Conservation (phyloP, 2,113 vertebrate genomes). For the Hydrochoerus hydrochaeris region DNA sequence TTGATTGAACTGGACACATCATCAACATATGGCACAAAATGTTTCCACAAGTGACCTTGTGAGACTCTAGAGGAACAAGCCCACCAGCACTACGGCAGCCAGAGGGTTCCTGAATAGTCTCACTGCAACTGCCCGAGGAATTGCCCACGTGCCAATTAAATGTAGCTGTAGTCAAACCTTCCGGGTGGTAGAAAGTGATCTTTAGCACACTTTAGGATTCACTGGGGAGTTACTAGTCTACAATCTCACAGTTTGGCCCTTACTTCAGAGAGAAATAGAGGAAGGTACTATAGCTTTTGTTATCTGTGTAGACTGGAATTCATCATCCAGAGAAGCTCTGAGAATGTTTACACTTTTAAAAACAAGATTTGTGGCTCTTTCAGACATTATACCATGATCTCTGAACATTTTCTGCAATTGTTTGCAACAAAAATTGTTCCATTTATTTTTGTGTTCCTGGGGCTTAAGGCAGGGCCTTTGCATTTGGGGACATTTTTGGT, state of each 20-base stretch:
- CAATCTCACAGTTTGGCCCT: slow-evolving; percentile 6
- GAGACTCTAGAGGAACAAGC: slow-evolving; percentile 53
- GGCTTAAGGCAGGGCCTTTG: not conserved
- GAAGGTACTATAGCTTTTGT: slow-evolving; percentile 34
- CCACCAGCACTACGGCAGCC: slow-evolving; percentile 45
- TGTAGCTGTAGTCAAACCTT: slow-evolving; percentile 57
- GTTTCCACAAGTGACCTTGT: slow-evolving; percentile 65
- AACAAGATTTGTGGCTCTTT: slow-evolving; percentile 15
- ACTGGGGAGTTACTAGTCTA: not conserved
- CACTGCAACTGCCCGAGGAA: not conserved
- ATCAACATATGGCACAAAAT: slow-evolving; percentile 63
- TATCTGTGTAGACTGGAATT: not conserved
- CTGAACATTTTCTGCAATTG: not conserved
- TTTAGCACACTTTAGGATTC: slow-evolving; percentile 61
- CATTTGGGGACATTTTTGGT: not conserved
- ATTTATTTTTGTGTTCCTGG: not conserved
- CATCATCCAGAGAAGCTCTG: not conserved
- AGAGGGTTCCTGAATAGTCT: slow-evolving; percentile 72
- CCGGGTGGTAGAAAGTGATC: slow-evolving; percentile 66
- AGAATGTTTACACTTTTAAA: slow-evolving; percentile 36
- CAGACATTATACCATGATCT: not conserved
- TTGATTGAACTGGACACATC: slow-evolving; percentile 74
- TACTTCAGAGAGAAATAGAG: slow-evolving; percentile 56
- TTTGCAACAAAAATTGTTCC: not conserved
- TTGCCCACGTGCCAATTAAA: slow-evolving; percentile 70